Base-by-base conservation (phyloP, 2,888 invertebrate species). In the Xestia sexstrigata region DNA sequence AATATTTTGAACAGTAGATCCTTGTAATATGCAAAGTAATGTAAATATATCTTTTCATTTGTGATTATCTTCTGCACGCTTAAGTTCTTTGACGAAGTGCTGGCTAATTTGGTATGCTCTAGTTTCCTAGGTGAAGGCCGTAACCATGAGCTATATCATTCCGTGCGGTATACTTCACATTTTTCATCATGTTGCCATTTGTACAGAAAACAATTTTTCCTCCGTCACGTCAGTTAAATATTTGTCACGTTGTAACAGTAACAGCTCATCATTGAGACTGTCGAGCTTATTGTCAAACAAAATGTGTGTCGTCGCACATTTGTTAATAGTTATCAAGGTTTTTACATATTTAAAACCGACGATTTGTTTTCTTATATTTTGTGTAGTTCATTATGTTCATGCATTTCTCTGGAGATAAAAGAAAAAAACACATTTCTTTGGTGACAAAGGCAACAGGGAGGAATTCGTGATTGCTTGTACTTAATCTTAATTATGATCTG, bases 91-190 rank as follows among this genome's bases (percentile, higher is more conserved):
- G 78, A 88, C 71, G 78, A 78, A 84, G 80, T 84, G 76, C 67
- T 81, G 70, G 88, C 79, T 91, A 90, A 92, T 88, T 88, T 79
- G 79, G 76, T 81, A 76, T 85, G 88, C 85, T 88, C 88, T 80
- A 88, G 78, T 87, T 92, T 88, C 83, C 71, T 70, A 62, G 45
- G 80, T 78, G 88, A 88, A 90, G 90, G 91, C 82, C 90, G 81
- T 68, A 90, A 84, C 92, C 92, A 86, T 92, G 92, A 91, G 89
- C 92, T 87, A 91, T 89, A 90, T 92, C 76, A 87, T 75, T 82
- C 82, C 67, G 79, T 82, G 86, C 76, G 74, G n/a, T n/a, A 78
- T 88, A 83, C 84, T 86, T 83, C 68, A 79, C 78, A 82, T 70
- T 83, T 77, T 81, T 81, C 76, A 80, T 77, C 78, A 81, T 72